A percentile compares a stretch with the other conserved stretches of the same genome.
Evolutionary conservation across 2,797 vertebrate genomes (phyloP).

Genomic region (Lagorchestes hirsutus): DNA sequence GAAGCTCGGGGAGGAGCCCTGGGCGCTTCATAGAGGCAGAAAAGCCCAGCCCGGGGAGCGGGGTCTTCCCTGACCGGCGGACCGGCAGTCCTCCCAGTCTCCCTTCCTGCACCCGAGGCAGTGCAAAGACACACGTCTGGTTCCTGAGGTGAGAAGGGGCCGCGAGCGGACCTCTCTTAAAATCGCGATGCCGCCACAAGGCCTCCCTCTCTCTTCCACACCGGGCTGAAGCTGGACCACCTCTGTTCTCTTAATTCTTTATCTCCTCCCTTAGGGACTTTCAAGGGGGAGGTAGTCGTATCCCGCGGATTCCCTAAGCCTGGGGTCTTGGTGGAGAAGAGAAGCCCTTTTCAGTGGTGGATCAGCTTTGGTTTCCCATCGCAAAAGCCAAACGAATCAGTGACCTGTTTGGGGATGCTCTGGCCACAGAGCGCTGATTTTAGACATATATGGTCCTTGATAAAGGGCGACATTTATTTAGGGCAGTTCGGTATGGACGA

Average conservation of each 20-base stretch:
- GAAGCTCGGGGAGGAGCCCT: constrained; percentile 22
- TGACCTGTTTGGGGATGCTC: background rate
- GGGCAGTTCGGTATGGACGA: background rate
- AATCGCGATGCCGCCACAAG: background rate
- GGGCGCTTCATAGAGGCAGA: background rate
- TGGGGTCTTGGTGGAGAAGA: constrained; percentile 31
- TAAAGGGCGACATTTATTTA: background rate
- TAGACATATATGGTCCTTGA: background rate
- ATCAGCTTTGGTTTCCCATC: constrained; percentile 5
- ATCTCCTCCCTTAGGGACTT: background rate
- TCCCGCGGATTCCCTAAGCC: background rate
- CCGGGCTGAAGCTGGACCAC: background rate
- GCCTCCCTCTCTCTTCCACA: background rate
- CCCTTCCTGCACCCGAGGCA: background rate
- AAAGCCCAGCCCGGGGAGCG: background rate
- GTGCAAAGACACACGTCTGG: background rate
- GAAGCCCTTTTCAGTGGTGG: background rate
- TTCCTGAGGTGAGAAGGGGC: background rate
- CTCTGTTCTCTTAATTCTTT: background rate
- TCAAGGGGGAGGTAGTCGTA: background rate
- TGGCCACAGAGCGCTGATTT: background rate
- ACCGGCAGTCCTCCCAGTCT: background rate
- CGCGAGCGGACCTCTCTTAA: background rate
- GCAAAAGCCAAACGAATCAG: constrained; percentile 11
- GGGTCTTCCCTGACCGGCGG: background rate